Evolutionary conservation across 92 coral and sea anemone species (phyloP).

Genomic region (Parazoanthus darwini): DNA sequence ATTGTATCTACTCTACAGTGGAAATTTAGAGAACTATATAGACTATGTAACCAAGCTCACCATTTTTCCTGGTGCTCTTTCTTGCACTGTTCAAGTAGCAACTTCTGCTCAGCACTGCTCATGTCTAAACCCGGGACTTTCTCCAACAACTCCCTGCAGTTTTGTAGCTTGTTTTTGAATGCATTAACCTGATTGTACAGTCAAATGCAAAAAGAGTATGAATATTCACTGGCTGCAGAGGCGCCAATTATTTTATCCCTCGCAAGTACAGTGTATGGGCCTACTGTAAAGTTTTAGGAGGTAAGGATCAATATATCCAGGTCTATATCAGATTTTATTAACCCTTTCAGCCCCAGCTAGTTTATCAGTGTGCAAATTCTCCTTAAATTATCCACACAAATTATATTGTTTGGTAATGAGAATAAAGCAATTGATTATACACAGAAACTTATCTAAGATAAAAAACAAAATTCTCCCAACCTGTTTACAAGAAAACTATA

Average conservation of each 20-base stretch:
- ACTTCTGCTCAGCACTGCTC: slow-evolving; percentile 80
- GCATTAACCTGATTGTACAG: slow-evolving; percentile 59
- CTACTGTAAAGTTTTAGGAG: not conserved
- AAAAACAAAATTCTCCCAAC: no score
- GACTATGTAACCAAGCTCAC: slow-evolving; percentile 49
- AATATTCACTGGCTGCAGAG: not conserved
- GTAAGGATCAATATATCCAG: no score
- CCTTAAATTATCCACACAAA: no score
- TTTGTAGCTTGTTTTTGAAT: slow-evolving; percentile 86
- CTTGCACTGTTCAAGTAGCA: slow-evolving; percentile 73
- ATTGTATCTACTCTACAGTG: no score
- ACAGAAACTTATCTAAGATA: no score
- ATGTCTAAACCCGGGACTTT: slow-evolving; percentile 92
- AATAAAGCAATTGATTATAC: no score
- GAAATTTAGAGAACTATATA: no score
- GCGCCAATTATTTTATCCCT: not conserved
- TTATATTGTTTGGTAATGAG: no score
- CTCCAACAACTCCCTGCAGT: slow-evolving; percentile 86
- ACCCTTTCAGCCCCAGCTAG: no score
- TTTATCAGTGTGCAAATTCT: no score
- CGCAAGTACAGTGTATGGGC: not conserved
- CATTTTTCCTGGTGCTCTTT: slow-evolving; percentile 83
- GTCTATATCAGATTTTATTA: no score
- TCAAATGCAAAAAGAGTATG: not conserved
- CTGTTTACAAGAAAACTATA: no score